phyloP scores from a whole-genome alignment of 2,113 vertebrate genomes.

The Brienomyrus longianalis region DNA sequence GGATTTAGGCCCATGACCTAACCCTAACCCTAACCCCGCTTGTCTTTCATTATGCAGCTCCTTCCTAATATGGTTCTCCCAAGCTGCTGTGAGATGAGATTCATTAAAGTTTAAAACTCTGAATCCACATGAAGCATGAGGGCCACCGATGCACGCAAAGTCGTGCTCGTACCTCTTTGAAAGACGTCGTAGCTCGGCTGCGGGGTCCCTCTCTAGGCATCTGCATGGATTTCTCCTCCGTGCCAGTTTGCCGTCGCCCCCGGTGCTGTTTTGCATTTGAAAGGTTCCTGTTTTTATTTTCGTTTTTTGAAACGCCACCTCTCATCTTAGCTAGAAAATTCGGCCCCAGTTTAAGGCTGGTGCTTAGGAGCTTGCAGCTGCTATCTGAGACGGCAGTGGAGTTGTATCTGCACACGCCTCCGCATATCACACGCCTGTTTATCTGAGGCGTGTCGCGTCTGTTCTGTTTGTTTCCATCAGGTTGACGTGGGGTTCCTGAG shows the following conservation, averaged over 20 bases:
- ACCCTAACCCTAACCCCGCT: neutral
- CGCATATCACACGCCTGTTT: constrained; percentile 52
- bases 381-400: neutral
- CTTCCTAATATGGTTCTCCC: neutral
- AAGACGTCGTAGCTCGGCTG: neutral
- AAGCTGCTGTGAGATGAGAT: neutral
- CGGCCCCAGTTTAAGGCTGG: constrained; percentile 20
- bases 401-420: constrained; percentile 26
- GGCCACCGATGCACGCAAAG: neutral
- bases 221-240: neutral
- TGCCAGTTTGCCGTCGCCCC: neutral
- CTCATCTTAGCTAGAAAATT: constrained; percentile 37
- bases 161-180: neutral
- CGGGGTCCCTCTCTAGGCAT: neutral
- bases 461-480: neutral
- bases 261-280: neutral
- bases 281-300: constrained; percentile 4
- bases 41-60: neutral
- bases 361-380: neutral
- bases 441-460: constrained; percentile 31
- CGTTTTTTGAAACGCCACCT: constrained; percentile 33
- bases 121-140: neutral
- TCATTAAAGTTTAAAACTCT: neutral
- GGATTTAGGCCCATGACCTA: neutral
- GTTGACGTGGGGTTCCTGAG: neutral